These are phyloP conservation scores for Ptilonorhynchus violaceus DNA, from an alignment of 2,113 vertebrate species.

Conservation along the genomic window DNA sequence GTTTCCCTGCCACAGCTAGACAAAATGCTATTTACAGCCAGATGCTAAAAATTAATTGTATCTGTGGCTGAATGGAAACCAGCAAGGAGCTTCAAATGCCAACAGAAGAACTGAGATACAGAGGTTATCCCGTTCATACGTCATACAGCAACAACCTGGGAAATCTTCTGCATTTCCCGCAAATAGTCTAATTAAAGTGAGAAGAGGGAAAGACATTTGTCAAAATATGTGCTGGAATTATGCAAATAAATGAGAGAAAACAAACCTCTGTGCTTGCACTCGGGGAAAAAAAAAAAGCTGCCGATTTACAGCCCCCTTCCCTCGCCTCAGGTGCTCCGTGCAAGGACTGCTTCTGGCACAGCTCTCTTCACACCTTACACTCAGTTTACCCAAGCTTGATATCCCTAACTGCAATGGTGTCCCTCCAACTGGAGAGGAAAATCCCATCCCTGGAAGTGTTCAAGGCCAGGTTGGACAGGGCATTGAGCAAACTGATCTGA, in stretches of 20 bases:
- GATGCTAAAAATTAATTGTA: slow-evolving; percentile 50
- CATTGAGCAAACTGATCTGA: slow-evolving; percentile 25
- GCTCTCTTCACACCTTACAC: background rate
- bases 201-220: background rate
- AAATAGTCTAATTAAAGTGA: slow-evolving; percentile 33
- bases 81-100: slow-evolving; percentile 6
- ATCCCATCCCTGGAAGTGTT: background rate
- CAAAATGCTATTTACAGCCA: slow-evolving; percentile 37
- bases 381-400: background rate
- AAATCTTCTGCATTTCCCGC: slow-evolving; percentile 3
- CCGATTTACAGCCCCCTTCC: background rate
- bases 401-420: background rate
- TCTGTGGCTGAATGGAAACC: slow-evolving; percentile 25
- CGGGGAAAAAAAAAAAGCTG: background rate
- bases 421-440: background rate
- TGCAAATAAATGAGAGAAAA: background rate
- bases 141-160: slow-evolving; percentile 1
- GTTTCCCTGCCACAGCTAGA: slow-evolving; percentile 9
- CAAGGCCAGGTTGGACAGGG: background rate
- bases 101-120: background rate
- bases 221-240: background rate
- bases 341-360: background rate
- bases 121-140: slow-evolving; percentile 11
- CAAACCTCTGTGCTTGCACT: background rate
- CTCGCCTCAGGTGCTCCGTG: background rate